Evolutionary conservation across 2,797 vertebrate genomes (phyloP).

Genomic region (Pristis pectinata): DNA sequence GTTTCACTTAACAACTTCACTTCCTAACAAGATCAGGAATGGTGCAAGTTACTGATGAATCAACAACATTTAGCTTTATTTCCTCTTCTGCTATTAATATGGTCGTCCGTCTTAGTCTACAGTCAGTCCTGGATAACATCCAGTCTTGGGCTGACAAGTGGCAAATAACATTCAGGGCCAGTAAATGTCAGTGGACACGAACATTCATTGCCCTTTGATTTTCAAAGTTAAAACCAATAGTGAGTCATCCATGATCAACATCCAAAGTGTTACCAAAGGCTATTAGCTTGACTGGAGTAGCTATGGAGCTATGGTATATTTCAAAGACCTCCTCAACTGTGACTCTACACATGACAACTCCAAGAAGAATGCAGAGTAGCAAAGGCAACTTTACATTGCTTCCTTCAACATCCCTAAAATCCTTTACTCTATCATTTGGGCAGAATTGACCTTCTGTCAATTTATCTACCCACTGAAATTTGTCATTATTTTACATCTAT

Average conservation of each 20-base stretch:
- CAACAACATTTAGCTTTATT: neutral
- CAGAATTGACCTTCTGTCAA: too few relatives aligned
- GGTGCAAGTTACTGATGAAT: neutral
- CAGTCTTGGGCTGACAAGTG: neutral
- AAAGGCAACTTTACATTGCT: too few relatives aligned
- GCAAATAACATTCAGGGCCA: neutral
- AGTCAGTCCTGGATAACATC: neutral
- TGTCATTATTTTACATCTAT: too few relatives aligned
- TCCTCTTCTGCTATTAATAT: neutral
- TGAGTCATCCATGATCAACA: neutral
- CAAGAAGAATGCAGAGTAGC: neutral
- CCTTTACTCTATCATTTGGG: too few relatives aligned
- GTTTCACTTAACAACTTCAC: neutral
- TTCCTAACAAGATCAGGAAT: neutral
- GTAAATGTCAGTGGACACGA: neutral
- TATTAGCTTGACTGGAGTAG: neutral
- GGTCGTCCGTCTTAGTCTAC: neutral
- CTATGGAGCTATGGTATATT: too few relatives aligned
- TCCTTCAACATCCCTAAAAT: too few relatives aligned
- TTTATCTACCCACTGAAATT: too few relatives aligned
- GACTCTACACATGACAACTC: neutral
- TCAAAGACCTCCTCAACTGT: too few relatives aligned
- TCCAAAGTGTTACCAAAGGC: neutral
- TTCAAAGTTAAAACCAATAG: neutral
- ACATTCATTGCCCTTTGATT: neutral